These are phyloP conservation scores for Lottia gigantea DNA, from an alignment of 2,888 invertebrate species.

Conservation along the genomic window DNA sequence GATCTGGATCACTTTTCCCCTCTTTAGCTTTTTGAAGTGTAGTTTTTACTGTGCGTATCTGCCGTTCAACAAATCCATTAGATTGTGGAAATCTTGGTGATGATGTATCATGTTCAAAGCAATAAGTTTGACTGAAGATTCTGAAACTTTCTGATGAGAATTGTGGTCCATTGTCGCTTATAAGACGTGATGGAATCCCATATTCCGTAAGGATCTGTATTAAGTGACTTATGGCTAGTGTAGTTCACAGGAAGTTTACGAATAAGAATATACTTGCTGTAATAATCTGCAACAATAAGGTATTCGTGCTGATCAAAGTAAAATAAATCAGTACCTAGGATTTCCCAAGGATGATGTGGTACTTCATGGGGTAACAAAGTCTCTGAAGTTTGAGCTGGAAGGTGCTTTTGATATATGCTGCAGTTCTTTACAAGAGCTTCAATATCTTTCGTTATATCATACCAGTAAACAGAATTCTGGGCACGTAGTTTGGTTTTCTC, in stretches of 20 bases:
- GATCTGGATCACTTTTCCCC: slow-evolving; percentile 8
- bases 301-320: slow-evolving; percentile 20
- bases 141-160: slow-evolving; percentile 12
- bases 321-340: slow-evolving; percentile 26
- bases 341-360: slow-evolving; percentile 22
- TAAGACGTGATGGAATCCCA: slow-evolving; percentile 17
- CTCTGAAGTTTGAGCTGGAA: slow-evolving; percentile 21
- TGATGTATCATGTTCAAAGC: slow-evolving; percentile 16
- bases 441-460: slow-evolving; percentile 25
- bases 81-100: slow-evolving; percentile 17
- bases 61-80: slow-evolving; percentile 19
- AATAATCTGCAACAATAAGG: slow-evolving; percentile 23
- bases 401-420: slow-evolving; percentile 21
- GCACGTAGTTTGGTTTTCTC: slow-evolving; percentile 27
- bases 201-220: slow-evolving; percentile 17
- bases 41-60: slow-evolving; percentile 12
- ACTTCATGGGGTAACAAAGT: slow-evolving; percentile 18
- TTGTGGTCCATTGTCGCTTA: slow-evolving; percentile 21
- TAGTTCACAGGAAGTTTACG: neutral
- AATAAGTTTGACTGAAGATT: slow-evolving; percentile 1
- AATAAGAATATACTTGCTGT: slow-evolving; percentile 19
- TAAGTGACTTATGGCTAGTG: neutral
- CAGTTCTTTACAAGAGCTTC: slow-evolving; percentile 13
- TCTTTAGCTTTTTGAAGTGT: slow-evolving; percentile 5
- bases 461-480: slow-evolving; percentile 25